A percentile compares a stretch with the other conserved stretches of the same genome.
phyloP scores from a whole-genome alignment of 2,888 invertebrate species.

The Euplagia quadripunctaria region DNA sequence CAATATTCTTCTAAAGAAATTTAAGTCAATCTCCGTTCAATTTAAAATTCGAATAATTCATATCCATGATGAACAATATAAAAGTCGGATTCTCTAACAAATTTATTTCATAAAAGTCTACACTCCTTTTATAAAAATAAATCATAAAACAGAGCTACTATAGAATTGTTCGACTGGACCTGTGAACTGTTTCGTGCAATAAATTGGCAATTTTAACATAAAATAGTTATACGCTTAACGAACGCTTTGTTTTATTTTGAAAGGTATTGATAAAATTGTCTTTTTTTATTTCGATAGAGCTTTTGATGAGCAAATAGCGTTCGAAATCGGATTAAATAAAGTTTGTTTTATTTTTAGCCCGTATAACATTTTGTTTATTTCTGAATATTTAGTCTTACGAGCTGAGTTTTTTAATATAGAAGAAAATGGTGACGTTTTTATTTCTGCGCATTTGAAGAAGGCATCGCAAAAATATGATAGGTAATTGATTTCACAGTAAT shows the following conservation, averaged over 20 bases:
- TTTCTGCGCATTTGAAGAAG: not conserved
- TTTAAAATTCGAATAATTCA: not conserved
- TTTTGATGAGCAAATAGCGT: constrained; percentile 12
- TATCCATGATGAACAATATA: not conserved
- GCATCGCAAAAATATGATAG: too few relatives aligned
- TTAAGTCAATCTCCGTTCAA: not conserved
- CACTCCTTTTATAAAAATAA: not conserved
- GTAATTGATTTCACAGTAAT: too few relatives aligned
- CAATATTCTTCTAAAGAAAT: too few relatives aligned
- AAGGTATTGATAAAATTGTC: constrained; percentile 2
- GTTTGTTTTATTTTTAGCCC: not conserved
- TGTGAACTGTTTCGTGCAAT: not conserved
- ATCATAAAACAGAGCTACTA: not conserved
- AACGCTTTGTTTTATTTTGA: constrained; percentile 3
- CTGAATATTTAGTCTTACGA: not conserved
- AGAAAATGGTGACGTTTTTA: not conserved
- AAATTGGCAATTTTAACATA: constrained; percentile 3
- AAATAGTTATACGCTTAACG: not conserved
- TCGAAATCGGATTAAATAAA: not conserved
- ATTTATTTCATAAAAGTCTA: constrained; percentile 5
- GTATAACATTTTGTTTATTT: not conserved
- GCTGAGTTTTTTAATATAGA: too few relatives aligned
- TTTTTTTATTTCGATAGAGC: constrained; percentile 9
- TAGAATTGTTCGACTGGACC: not conserved
- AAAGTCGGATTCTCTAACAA: not conserved